These are phyloP conservation scores for Bufo gargarizans DNA, from an alignment of 2,113 vertebrate genomes.

Conservation along the genomic window DNA sequence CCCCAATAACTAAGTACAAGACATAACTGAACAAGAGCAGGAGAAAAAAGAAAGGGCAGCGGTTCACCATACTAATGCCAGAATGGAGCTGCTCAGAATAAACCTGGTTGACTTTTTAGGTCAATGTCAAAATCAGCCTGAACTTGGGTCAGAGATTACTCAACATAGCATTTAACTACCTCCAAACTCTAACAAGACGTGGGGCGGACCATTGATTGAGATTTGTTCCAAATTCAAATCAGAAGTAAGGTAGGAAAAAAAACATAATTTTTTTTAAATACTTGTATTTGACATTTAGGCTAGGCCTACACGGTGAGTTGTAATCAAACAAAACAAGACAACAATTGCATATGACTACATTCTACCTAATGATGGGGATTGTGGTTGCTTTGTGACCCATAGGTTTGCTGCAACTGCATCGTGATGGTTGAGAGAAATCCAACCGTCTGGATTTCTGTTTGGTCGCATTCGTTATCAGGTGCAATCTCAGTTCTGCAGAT, in stretches of 20 bases:
- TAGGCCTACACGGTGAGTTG: too few relatives aligned
- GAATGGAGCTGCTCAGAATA: not conserved
- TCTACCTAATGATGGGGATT: too few relatives aligned
- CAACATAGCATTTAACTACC: not conserved
- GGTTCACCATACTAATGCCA: not conserved
- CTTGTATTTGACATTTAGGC: too few relatives aligned
- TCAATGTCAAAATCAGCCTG: not conserved
- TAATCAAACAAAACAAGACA: too few relatives aligned
- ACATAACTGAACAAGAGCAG: constrained; percentile 18
- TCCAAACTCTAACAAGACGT: not conserved
- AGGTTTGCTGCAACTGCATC: too few relatives aligned
- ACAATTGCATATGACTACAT: too few relatives aligned
- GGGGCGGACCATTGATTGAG: not conserved
- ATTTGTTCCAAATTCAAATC: not conserved
- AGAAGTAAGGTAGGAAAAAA: not conserved
- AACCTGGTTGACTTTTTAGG: not conserved
- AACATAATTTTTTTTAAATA: too few relatives aligned
- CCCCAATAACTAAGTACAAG: constrained; percentile 13
- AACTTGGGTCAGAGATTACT: not conserved
- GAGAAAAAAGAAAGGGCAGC: not conserved
- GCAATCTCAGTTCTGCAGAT: not conserved
- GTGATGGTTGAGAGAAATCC: too few relatives aligned
- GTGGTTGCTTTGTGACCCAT: too few relatives aligned
- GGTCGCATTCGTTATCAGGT: too few relatives aligned
- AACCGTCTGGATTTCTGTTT: too few relatives aligned